A percentile compares a stretch with the other conserved stretches of the same genome.
Conservation (phyloP, 2,113 vertebrate species). For the Pelecanoides urinatrix region DNA sequence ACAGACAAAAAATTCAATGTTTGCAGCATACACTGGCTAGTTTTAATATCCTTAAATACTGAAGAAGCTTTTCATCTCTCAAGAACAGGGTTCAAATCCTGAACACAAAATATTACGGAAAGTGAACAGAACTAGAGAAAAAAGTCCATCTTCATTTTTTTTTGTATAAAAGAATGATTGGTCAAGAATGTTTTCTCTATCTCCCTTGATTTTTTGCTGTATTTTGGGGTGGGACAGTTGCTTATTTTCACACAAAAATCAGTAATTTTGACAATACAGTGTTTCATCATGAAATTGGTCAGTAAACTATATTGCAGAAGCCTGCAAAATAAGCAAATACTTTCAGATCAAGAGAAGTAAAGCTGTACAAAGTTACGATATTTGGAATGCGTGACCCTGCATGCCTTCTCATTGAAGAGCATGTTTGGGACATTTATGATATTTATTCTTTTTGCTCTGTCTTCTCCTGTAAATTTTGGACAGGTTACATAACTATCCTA, state of each 20-base stretch:
- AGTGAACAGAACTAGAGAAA: not conserved
- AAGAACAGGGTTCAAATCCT: not conserved
- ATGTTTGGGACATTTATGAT: not conserved
- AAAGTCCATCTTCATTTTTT: not conserved
- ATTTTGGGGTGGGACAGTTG: not conserved
- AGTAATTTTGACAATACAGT: not conserved
- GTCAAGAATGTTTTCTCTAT: not conserved
- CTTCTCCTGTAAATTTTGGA: not conserved
- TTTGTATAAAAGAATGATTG: not conserved
- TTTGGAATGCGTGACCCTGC: not conserved
- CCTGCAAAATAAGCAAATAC: not conserved
- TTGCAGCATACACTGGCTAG: not conserved
- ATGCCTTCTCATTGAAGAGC: not conserved
- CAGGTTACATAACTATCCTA: not conserved
- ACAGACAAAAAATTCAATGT: constrained; percentile 1
- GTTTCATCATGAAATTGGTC: not conserved
- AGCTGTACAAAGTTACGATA: not conserved
- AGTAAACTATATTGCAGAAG: not conserved
- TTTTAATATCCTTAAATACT: not conserved
- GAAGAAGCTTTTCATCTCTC: not conserved
- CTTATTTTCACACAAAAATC: not conserved
- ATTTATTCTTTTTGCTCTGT: not conserved
- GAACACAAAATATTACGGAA: not conserved
- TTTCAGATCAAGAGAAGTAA: not conserved
- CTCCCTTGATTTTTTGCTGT: not conserved